Evolutionary conservation across 2,888 invertebrate species (phyloP), one percentile per base, ranked within the genome.

Genomic region (Syrphus vitripennis): DNA sequence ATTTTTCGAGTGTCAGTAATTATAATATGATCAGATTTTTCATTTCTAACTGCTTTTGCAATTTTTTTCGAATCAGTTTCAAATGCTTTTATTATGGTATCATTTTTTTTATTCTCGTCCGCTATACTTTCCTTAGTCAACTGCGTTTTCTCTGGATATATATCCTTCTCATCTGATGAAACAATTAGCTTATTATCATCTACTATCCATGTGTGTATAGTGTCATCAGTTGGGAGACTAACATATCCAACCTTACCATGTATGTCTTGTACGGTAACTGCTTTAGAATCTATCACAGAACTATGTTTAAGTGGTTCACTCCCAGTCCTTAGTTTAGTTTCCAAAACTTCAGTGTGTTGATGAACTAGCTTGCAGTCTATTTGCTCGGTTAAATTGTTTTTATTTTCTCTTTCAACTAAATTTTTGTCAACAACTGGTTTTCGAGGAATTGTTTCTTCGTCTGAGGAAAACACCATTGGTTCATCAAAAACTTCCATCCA

Each of bases 401-500:
- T 7, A 1, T 6, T 10, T 29, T 16, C 26, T 88, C 88, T 88
- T 87, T 91, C 89, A 4, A 83, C 72, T 29, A n/a, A n/a, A n/a
- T 72, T 84, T 34, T 87, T 24, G 10, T 45, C 26, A 57, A 29
- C 9, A 9, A 61, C 78, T 19, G 88, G 57, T 34, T 89, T 34
- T 16, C 24, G 42, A 2, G 34, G 67, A n/a, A 34, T 0, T 50
- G 89, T 88, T 26, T 90, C 89, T 77, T 91, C 90, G 59, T 91
- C 91, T 29, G 89, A 69, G 24, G 90, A 89, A 40, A 91, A 88
- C 12, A 86, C 80, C 63, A 90, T 88, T 26, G 89, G 89, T 75
- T 91, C 90, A 71, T 91, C 91, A 26, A 90, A 50, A 29, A 88
- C 88, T 61, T 88, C 83, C 88, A 92, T 88, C 89, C 91, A 91